Evolutionary conservation across 2,797 vertebrate genomes (phyloP).

Genomic region (Loriculus beryllinus): DNA sequence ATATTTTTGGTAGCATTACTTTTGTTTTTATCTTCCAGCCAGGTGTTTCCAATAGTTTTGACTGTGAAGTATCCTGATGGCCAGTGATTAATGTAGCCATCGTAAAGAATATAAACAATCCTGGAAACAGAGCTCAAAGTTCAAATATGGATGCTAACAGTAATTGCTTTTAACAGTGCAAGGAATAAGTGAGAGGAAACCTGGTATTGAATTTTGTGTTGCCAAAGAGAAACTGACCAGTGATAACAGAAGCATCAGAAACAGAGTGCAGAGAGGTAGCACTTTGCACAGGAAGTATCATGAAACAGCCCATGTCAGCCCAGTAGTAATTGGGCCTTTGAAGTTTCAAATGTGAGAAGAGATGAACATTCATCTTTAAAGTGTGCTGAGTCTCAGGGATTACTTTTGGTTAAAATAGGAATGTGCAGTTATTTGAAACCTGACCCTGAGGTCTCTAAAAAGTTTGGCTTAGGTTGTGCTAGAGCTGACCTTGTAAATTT

Average conservation of each 20-base stretch:
- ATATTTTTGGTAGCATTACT: background rate
- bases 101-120: constrained; percentile 48
- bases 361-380: constrained; percentile 75
- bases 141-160: constrained; percentile 52
- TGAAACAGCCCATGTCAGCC: constrained; percentile 63
- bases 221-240: constrained; percentile 48
- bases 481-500: constrained; percentile 78
- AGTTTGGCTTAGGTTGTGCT: constrained; percentile 66
- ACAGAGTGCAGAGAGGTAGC: constrained; percentile 47
- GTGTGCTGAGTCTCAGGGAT: constrained; percentile 63
- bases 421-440: constrained; percentile 78
- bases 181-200: constrained; percentile 49
- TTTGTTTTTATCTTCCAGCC: background rate
- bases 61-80: constrained; percentile 58
- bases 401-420: constrained; percentile 76
- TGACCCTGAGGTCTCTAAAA: constrained; percentile 72
- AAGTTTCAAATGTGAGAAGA: constrained; percentile 73
- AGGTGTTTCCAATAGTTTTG: constrained; percentile 64
- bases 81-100: constrained; percentile 62
- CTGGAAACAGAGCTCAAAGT: constrained; percentile 51
- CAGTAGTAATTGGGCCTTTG: constrained; percentile 72
- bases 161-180: constrained; percentile 72
- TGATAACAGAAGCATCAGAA: constrained; percentile 44
- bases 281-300: constrained; percentile 72
- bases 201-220: constrained; percentile 38